Conservation (phyloP, 2,113 vertebrate species). For the Leuciscus idus region DNA sequence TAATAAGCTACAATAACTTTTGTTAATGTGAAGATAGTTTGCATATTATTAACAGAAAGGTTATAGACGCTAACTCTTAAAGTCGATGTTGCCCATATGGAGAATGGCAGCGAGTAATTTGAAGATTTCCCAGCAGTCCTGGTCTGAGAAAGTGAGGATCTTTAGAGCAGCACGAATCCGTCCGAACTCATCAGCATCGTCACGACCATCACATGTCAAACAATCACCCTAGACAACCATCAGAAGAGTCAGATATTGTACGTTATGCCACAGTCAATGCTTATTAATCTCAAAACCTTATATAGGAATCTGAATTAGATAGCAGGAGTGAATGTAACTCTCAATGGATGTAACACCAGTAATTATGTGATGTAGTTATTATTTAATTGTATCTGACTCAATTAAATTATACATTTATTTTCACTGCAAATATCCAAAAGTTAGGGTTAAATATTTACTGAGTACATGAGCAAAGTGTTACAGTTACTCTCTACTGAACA, state of each 20-base stretch:
- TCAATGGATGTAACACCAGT: background rate
- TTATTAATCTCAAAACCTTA: background rate
- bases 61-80: conserved; percentile 76
- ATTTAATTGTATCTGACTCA: background rate
- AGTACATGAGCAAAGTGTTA: background rate
- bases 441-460: background rate
- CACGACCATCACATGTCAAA: conserved; percentile 75
- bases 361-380: background rate
- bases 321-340: background rate
- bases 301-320: background rate
- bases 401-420: background rate
- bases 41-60: background rate
- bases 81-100: conserved; percentile 90
- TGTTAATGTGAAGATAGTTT: background rate
- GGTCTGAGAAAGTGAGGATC: conserved; percentile 87
- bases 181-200: conserved; percentile 81
- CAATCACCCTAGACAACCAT: conserved; percentile 79
- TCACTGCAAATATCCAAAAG: background rate
- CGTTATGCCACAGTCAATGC: background rate
- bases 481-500: background rate
- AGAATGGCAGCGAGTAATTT: conserved; percentile 89
- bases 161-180: conserved; percentile 85
- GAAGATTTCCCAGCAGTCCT: conserved; percentile 84
- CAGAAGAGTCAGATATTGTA: background rate
- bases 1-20: background rate